Base-by-base conservation (phyloP, 2,888 invertebrate species). In the Torymus tubicola region DNA sequence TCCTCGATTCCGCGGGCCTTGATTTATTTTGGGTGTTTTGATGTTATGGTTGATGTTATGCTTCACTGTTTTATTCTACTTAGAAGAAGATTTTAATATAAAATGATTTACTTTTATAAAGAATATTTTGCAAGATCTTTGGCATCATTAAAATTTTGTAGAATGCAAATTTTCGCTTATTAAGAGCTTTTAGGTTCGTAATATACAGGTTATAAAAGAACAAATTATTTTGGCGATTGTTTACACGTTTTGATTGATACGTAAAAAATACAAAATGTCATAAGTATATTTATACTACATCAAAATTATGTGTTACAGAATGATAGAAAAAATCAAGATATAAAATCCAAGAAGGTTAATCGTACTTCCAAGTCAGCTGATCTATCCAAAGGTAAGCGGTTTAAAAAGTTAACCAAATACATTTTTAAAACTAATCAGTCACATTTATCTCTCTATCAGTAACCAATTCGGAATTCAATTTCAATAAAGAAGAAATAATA, bases 361-460 rank as follows among this genome's bases (percentile, higher is more conserved):
- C 82, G 78, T 0, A 21, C 69, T n/a, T 75, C 78, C 11, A 82
- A 82, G 53, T 82, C 82, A 21, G 82, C 82, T 64, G 80, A 82
- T 63, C 52, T 74, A 52, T 55, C 75, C 2, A 78, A 80, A 82
- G 82, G 82, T 82, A 77, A 42, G 42, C 8, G 1, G 10, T 42
- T 42, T 42, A 42, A 42, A 0, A 42, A 8, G 8, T 42, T 42
- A 42, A 42, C 42, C 42, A 42, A 42, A 42, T 42, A 42, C 0
- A 42, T 42, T 42, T 42, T 42, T 8, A 42, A 42, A 42, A 42
- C 42, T 42, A 42, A 42, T 42, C 42, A 42, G 10, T 42, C 42
- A 42, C 42, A 42, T 42, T 11, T 53, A 50, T 24, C 52, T 50
- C 60, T 16, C 14, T 42, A 71, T 12, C 11, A 81, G 65, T n/a